phyloP scores from a whole-genome alignment of 2,113 vertebrate genomes.

The Redunca redunca region DNA sequence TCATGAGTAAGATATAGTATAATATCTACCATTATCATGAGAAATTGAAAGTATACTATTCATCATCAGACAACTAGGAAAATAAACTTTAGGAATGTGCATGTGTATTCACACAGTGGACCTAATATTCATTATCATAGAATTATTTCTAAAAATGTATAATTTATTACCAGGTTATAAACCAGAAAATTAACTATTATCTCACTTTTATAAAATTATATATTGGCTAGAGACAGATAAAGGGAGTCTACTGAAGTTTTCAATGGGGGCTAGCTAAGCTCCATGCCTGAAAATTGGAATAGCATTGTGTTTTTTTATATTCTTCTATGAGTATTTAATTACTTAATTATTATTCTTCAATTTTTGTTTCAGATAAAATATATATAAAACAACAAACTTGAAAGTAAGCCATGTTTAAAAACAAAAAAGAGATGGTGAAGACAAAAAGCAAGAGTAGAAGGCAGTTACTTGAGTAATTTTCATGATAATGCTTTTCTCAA shows the following conservation, averaged over 20 bases:
- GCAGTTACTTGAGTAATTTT: not conserved
- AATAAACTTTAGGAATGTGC: not conserved
- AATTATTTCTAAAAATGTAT: not conserved
- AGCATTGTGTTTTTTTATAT: not conserved
- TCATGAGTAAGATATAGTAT: not conserved
- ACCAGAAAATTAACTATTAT: conserved; percentile 1
- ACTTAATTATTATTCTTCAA: not conserved
- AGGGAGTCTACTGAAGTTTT: not conserved
- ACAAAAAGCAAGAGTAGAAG: not conserved
- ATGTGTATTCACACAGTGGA: not conserved
- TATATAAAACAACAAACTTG: not conserved
- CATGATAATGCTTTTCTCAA: not conserved
- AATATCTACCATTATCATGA: not conserved
- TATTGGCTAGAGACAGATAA: not conserved
- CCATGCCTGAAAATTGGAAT: not conserved
- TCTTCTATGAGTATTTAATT: not conserved
- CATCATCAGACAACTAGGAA: not conserved
- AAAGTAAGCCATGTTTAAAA: conserved; percentile 16
- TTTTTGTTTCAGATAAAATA: not conserved
- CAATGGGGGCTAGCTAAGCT: not conserved
- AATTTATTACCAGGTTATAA: not conserved
- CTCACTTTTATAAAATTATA: not conserved
- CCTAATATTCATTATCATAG: not conserved
- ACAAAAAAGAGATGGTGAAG: not conserved
- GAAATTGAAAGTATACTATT: not conserved